Conservation (phyloP, 2,113 vertebrate species). For the Columba janthina region DNA sequence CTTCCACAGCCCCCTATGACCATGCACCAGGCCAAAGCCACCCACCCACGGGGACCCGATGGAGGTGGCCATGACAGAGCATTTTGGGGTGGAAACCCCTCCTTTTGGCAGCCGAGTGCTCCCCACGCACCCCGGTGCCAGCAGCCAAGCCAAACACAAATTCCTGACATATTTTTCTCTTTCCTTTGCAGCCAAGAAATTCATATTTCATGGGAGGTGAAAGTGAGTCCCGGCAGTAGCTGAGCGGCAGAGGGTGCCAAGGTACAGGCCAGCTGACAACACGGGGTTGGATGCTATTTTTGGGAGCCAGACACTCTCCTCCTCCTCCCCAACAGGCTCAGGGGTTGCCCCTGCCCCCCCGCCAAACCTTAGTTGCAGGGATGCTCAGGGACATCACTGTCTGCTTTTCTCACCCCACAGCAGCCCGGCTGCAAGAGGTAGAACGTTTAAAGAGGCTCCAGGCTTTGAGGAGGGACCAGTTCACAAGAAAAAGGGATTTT, state of each 20-base stretch:
- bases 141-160: background rate
- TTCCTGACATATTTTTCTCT: slow-evolving; percentile 60
- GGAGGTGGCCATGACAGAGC: background rate
- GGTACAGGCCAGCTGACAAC: slow-evolving; percentile 75
- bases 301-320: slow-evolving; percentile 61
- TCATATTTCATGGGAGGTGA: slow-evolving; percentile 73
- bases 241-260: slow-evolving; percentile 68
- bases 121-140: accelerated
- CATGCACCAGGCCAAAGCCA: accelerated
- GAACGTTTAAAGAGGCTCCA: slow-evolving; percentile 46
- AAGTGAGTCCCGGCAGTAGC: slow-evolving; percentile 65
- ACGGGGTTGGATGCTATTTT: slow-evolving; percentile 70
- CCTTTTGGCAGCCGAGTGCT: accelerated
- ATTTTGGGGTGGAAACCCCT: background rate
- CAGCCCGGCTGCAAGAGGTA: background rate
- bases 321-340: slow-evolving; percentile 2
- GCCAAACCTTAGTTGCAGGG: background rate
- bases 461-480: slow-evolving; percentile 57
- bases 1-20: background rate
- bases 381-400: background rate
- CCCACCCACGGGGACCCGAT: accelerated
- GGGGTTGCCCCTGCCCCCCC: background rate
- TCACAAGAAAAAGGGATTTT: slow-evolving; percentile 72
- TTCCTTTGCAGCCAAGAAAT: slow-evolving; percentile 71
- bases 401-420: background rate